Base-by-base conservation (phyloP, 2,888 invertebrate genomes). In the Clunio marinus region DNA sequence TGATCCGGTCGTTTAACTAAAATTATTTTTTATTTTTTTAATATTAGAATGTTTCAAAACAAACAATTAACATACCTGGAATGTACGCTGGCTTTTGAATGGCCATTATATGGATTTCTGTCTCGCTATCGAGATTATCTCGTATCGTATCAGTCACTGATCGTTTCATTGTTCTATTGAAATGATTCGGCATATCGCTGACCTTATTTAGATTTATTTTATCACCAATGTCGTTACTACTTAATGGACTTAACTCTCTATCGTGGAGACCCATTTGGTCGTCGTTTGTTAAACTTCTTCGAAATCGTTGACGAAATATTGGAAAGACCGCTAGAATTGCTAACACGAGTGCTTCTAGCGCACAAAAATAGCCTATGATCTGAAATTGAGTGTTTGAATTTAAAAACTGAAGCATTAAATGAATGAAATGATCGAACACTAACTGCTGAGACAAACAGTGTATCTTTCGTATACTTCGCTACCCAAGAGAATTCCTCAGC, bases 401-500 rank as follows among this genome's bases (percentile, higher is more conserved):
- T 62, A 41, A 55, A 28, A 7, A 45, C 8, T 24, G 55, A 10
- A 17, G 22, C 27, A 45, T 57, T 57, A 7, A 37, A 8, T 55
- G 55, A 68, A 37, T 5, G 28, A 7, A 27, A 63, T 59, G 46
- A 51, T 55, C 41, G 5, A n/a, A n/a, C n/a, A 76, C 83, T 81
- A 80, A 86, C 86, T 75, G 84, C 85, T 72, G 85, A 84, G 73
- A 83, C 81, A 75, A 86, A 79, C 71, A 88, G 78, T 75, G 88
- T 88, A 73, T 87, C 86, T 76, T 86, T 85, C 72, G 88, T 87
- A 78, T 87, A 84, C 76, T 84, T 84, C 71, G 88, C 86, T 73
- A 88, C 86, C 86, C 86, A 87, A 69, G 81, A 80, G 76, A 84
- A 86, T 75, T 82, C 84, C 77, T 81, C 86, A 76, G 80, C 84